Evolutionary conservation across 2,888 invertebrate species (phyloP), one percentile per base, ranked within the genome.

Genomic region (Mamestra brassicae): DNA sequence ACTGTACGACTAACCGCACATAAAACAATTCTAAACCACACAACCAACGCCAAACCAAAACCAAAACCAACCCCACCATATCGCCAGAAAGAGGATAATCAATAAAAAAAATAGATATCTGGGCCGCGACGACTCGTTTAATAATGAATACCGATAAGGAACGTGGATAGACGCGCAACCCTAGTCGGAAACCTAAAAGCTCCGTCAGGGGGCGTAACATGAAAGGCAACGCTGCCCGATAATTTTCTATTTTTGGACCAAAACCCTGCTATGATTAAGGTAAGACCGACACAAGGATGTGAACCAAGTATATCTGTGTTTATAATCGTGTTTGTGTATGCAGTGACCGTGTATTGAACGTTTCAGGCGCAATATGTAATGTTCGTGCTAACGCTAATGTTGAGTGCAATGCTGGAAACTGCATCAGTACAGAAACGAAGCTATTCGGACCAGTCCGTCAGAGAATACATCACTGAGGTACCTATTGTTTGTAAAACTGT

Each of bases 381-480:
- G 91, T 90, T 95, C 76, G 91, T 89, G 81, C 92, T 91, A 88
- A 87, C 93, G 85, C 87, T 95, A 90, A 88, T 95, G 88, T 92
- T 94, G 85, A 92, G 93, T 90, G 91, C 91, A 65, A 93, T 93
- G 92, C 86, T 93, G 80, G 91, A 90, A 78, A 91, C 91, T 52
- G 91, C 92, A 78, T 90, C 96, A 73, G 95, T 97, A 81, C 94
- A 95, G 26, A 98, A 98, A 92, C 97, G 98, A 88, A 98, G 98
- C 91, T 97, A 98, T 93, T 98, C 98, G 63, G 98, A 98, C 93
- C 98, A 98, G 91, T 98, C 98, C 78, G 97, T 98, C 65, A 97
- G 97, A 90, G 98, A 97, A 92, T 98, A 98, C 92, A 96, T 98
- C 89, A 98, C 98, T 17, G 98, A 98, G 97, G 98, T 98, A 26